Conservation (phyloP, 2,113 vertebrate species). For the Crotophaga sulcirostris region DNA sequence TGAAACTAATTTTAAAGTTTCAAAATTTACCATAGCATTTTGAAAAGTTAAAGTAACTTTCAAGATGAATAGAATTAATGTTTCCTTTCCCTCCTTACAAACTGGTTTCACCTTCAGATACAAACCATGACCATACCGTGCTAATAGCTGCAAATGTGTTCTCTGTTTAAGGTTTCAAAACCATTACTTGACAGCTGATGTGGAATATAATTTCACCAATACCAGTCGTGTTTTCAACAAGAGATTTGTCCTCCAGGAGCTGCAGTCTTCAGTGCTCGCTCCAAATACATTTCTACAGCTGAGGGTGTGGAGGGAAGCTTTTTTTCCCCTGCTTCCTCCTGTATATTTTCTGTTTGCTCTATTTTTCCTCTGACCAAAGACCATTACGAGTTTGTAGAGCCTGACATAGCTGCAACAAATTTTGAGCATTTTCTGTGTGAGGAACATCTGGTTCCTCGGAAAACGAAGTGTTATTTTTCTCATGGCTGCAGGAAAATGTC, state of each 20-base stretch:
- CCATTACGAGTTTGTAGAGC: not conserved
- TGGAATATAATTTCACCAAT: constrained; percentile 23
- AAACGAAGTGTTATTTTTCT: not conserved
- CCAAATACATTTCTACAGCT: not conserved
- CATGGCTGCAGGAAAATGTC: not conserved
- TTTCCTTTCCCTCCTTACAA: constrained; percentile 53
- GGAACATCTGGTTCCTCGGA: constrained; percentile 33
- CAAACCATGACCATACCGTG: constrained; percentile 54
- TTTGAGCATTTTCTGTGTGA: not conserved
- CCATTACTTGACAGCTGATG: constrained; percentile 24
- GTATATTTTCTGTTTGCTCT: not conserved
- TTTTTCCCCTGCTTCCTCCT: not conserved
- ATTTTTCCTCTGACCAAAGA: not conserved
- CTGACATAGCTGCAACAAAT: not conserved
- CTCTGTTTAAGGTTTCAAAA: constrained; percentile 47
- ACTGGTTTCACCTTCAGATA: constrained; percentile 66
- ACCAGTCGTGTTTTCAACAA: not conserved
- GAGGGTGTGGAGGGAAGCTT: not conserved
- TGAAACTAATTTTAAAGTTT: constrained; percentile 63
- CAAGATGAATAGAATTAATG: constrained; percentile 62
- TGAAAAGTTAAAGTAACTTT: constrained; percentile 62
- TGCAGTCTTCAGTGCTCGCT: not conserved
- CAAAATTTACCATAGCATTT: constrained; percentile 62
- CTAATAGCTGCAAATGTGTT: constrained; percentile 62
- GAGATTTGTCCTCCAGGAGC: not conserved